phyloP scores from a whole-genome alignment of 2,888 invertebrate species.

The Lampropteryx suffumata region DNA sequence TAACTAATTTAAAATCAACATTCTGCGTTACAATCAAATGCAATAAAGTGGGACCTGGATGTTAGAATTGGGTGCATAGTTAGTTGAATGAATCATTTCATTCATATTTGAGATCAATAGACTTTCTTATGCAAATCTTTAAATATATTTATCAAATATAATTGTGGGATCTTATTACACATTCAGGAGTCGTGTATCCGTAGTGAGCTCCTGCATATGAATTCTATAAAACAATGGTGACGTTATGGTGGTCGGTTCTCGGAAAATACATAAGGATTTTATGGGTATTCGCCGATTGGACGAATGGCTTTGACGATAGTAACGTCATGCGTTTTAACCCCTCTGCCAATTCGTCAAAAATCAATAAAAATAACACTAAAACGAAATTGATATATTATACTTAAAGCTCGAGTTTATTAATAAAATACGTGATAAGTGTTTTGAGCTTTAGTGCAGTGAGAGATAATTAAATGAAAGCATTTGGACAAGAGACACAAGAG shows the following conservation, averaged over 20 bases:
- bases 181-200: constrained; percentile 78
- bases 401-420: too few relatives aligned
- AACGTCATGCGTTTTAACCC: constrained; percentile 2
- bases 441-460: too few relatives aligned
- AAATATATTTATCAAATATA: constrained; percentile 81
- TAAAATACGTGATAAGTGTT: too few relatives aligned
- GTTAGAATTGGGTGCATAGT: too few relatives aligned
- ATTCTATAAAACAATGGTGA: constrained; percentile 74
- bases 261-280: constrained; percentile 70
- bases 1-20: not conserved
- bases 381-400: too few relatives aligned
- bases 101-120: constrained; percentile 20
- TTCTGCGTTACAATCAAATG: too few relatives aligned
- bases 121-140: constrained; percentile 77
- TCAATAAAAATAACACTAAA: not conserved
- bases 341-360: not conserved
- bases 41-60: too few relatives aligned
- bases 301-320: constrained; percentile 29
- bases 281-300: constrained; percentile 69
- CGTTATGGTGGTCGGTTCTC: constrained; percentile 79
- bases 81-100: constrained; percentile 7
- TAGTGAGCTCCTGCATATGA: constrained; percentile 69
- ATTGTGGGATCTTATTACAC: constrained; percentile 79
- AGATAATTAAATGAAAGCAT: too few relatives aligned
- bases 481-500: too few relatives aligned